phyloP scores from a whole-genome alignment of 2,113 vertebrate species.

The Dendropsophus ebraccatus region DNA sequence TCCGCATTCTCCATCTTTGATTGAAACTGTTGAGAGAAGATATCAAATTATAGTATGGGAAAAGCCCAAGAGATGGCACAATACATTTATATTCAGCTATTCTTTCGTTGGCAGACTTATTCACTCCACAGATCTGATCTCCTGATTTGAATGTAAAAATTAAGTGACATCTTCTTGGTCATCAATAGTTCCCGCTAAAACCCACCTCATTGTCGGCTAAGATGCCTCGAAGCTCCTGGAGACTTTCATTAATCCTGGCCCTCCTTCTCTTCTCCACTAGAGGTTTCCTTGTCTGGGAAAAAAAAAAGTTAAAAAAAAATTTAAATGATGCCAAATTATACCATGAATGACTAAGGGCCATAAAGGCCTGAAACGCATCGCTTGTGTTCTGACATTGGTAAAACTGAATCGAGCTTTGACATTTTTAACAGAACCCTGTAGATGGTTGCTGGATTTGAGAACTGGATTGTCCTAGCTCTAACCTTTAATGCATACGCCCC shows the following conservation, averaged over 20 bases:
- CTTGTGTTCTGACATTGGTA: too few relatives aligned
- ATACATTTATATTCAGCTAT: not conserved
- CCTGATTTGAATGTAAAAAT: too few relatives aligned
- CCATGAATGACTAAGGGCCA: too few relatives aligned
- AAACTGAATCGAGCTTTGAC: too few relatives aligned
- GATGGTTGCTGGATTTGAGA: too few relatives aligned
- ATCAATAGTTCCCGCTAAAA: not conserved
- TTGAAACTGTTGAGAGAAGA: slow-evolving; percentile 74
- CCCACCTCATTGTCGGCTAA: slow-evolving; percentile 83
- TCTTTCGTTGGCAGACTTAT: not conserved
- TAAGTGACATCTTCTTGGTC: not conserved
- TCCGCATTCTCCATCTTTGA: slow-evolving; percentile 93
- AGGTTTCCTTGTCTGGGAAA: slow-evolving; percentile 80
- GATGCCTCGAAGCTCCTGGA: slow-evolving; percentile 84
- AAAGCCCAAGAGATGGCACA: not conserved
- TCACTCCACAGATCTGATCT: too few relatives aligned
- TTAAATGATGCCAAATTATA: not conserved
- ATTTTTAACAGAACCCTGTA: too few relatives aligned
- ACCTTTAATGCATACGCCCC: too few relatives aligned
- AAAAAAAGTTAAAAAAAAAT: not conserved
- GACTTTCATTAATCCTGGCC: slow-evolving; percentile 90
- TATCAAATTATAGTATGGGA: not conserved
- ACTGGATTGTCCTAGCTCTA: too few relatives aligned
- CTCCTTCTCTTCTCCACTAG: slow-evolving; percentile 92
- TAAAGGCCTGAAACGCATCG: too few relatives aligned